Base-by-base conservation (phyloP, 2,797 vertebrate species). In the Smutsia gigantea region DNA sequence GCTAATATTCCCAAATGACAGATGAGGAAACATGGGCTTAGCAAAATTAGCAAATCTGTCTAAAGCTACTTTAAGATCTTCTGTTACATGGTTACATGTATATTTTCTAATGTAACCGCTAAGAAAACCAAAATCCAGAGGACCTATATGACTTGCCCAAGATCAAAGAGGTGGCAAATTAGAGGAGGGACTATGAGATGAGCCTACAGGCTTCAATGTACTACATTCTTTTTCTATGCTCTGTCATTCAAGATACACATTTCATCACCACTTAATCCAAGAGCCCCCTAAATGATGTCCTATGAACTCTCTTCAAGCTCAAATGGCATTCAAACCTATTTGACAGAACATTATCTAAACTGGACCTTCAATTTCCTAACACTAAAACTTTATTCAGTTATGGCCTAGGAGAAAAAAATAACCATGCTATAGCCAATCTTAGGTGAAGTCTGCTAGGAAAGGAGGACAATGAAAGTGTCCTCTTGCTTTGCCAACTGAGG, bases 321-420 rank as follows among this genome's bases (percentile, higher is more conserved):
- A 94, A 95, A 34, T 77, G 55, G 63, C 49, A 94, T 68, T 86
- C 57, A 96, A 93, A 66, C n/a, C 27, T 74, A 59, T 31, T 7
- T 77, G 53, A 95, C 31, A 95, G n/a, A 71, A 91, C 7, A 71
- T 37, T 78, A 77, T 15, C 72, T n/a, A 95, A 97, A 81, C 29
- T 91, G 51, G n/a, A 64, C 42, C 19, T 81, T 63, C 42, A 85
- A 82, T 88, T 85, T 93, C 29, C 57, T 81, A 87, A 94, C 7
- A 66, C 18, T 85, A 88, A 91, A 88, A 34, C 34, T 88, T 95
- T 88, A 93, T 7, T 88, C 39, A 75, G 29, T 49, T 66, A 93
- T 14, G 3, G 34, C 7, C 74, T 69, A 9, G 34, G 7, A 77
- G 37, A 7, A n/a, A 77, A 55, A 79, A 61, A 63, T 37, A 89